These are phyloP conservation scores for Mormyrops boulengeri DNA, from an alignment of 2,797 vertebrate genomes.

Conservation along the genomic window DNA sequence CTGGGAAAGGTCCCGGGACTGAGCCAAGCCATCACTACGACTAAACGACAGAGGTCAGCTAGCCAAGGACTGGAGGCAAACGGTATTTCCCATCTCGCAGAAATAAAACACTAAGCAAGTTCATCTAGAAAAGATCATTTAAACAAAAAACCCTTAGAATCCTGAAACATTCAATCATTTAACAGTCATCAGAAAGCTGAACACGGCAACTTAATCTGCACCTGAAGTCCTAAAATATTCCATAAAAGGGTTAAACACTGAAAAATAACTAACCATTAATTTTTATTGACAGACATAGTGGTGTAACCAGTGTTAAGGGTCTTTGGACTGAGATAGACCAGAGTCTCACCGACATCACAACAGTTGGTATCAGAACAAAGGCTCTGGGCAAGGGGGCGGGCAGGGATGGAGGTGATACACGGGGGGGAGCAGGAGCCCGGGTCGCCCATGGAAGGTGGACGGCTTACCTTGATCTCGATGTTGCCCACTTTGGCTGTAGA, in stretches of 20 bases:
- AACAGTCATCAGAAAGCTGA: neutral
- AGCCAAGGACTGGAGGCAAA: neutral
- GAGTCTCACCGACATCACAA: neutral
- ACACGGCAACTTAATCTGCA: neutral
- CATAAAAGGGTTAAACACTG: neutral
- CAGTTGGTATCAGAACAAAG: neutral
- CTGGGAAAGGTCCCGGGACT: neutral
- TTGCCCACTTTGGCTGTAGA: conserved; percentile 87
- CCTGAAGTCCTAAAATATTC: neutral
- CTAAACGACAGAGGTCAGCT: neutral
- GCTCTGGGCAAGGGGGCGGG: neutral
- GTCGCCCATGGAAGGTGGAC: neutral
- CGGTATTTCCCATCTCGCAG: neutral
- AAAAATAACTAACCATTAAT: neutral
- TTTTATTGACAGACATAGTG: neutral
- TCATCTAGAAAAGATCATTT: neutral
- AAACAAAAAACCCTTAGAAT: neutral
- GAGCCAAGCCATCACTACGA: neutral
- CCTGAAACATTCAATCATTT: neutral
- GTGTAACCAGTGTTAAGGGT: neutral
- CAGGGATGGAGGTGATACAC: neutral
- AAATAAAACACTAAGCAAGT: neutral
- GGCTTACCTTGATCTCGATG: conserved; percentile 81
- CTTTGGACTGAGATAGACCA: neutral
- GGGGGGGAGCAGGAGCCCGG: neutral